Percentiles rank a stretch among this genome's conserved stretches.
phyloP scores from a whole-genome alignment of 2,113 vertebrate genomes.

The Tautogolabrus adspersus region DNA sequence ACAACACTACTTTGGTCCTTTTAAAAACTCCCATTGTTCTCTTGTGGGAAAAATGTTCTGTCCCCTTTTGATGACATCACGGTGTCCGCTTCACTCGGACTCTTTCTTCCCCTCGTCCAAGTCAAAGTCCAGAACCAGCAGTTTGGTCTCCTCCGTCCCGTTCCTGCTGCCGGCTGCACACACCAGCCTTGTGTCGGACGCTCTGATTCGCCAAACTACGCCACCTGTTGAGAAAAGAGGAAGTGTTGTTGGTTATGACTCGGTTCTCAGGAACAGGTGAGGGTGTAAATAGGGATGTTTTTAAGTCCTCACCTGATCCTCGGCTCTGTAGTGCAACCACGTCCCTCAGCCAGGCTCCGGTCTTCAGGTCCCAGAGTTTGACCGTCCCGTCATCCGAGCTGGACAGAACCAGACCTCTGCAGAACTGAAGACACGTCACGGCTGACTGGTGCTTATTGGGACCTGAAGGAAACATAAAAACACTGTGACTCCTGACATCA shows the following conservation, averaged over 20 bases:
- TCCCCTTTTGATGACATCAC: slow-evolving; percentile 18
- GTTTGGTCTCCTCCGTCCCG: slow-evolving; percentile 97
- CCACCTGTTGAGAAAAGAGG: slow-evolving; percentile 81
- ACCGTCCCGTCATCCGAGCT: slow-evolving; percentile 98
- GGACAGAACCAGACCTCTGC: slow-evolving; percentile 98
- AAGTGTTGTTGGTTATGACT: slow-evolving; percentile 6
- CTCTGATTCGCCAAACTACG: slow-evolving; percentile 96
- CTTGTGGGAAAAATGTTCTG: neutral
- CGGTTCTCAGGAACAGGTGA: neutral
- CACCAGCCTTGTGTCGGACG: slow-evolving; percentile 97
- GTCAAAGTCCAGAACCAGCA: slow-evolving; percentile 97
- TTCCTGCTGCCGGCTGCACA: slow-evolving; percentile 97
- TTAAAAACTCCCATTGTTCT: too few species aligned
- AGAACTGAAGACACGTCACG: slow-evolving; percentile 99
- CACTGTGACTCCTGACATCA: neutral
- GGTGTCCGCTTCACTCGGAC: slow-evolving; percentile 15
- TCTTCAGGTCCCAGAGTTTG: slow-evolving; percentile 98
- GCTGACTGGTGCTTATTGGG: slow-evolving; percentile 98
- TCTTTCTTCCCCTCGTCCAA: slow-evolving; percentile 80
- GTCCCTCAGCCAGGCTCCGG: slow-evolving; percentile 96
- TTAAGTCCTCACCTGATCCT: slow-evolving; percentile 75
- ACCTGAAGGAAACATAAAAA: slow-evolving; percentile 78
- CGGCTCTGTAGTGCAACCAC: slow-evolving; percentile 97
- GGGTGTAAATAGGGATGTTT: slow-evolving; percentile 31
- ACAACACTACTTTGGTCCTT: slow-evolving; percentile 43